Conservation (phyloP, 2,888 invertebrate species). For the Bimastos eiseni region DNA sequence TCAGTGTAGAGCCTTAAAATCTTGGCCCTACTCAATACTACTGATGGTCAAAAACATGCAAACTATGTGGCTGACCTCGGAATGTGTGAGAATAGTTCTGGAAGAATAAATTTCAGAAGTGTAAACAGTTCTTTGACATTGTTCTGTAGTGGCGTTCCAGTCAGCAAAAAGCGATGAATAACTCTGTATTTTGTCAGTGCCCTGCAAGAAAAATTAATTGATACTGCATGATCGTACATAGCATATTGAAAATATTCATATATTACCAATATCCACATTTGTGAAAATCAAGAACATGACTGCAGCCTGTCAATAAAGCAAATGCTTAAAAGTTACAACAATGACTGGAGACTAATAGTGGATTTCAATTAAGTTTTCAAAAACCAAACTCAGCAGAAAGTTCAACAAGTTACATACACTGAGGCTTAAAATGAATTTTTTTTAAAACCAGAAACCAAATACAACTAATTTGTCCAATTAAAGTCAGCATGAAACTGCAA, state of each 20-base stretch:
- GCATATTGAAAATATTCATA: not conserved
- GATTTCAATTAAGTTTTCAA: not conserved
- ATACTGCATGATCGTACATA: not conserved
- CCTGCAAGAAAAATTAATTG: slow-evolving; percentile 46
- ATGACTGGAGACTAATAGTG: not conserved
- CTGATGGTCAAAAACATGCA: not conserved
- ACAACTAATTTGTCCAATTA: not conserved
- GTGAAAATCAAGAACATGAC: not conserved
- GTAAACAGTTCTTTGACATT: slow-evolving; percentile 57
- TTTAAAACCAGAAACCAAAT: not conserved
- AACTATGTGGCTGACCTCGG: not conserved
- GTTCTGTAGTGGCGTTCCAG: slow-evolving; percentile 77
- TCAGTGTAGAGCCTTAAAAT: no score
- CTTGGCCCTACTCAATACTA: not conserved
- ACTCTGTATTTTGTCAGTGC: slow-evolving; percentile 64
- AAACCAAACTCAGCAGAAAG: not conserved
- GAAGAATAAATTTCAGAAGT: not conserved
- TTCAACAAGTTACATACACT: not conserved
- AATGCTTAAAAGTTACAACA: not conserved
- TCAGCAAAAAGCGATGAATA: slow-evolving; percentile 69
- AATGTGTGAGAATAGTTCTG: not conserved
- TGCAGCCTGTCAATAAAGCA: not conserved
- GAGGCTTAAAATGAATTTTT: not conserved
- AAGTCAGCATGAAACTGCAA: not conserved
- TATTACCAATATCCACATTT: not conserved